Evolutionary conservation across 2,113 vertebrate genomes (phyloP).

Genomic region (Notechis scutatus): DNA sequence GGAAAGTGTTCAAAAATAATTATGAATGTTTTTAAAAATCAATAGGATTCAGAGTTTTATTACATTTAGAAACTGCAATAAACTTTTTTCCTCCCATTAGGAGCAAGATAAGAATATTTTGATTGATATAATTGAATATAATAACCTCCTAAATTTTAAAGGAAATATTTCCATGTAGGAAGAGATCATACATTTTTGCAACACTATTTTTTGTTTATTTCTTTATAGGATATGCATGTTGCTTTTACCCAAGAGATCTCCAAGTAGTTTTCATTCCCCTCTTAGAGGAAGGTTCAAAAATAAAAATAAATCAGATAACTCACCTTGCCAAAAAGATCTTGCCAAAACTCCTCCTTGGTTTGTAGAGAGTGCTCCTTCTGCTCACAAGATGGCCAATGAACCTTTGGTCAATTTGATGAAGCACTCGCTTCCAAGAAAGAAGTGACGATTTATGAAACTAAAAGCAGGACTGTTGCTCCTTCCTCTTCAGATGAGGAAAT

Average conservation of each 20-base stretch:
- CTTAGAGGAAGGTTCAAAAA: not conserved
- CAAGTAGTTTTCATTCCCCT: not conserved
- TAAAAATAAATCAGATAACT: not conserved
- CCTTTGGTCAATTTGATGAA: not conserved
- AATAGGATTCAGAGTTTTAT: conserved; percentile 15
- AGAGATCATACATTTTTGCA: not conserved
- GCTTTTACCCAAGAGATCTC: not conserved
- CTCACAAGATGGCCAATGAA: not conserved
- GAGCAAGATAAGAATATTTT: not conserved
- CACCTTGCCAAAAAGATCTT: not conserved
- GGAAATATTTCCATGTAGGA: not conserved
- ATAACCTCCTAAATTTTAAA: not conserved
- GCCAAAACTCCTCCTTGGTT: not conserved
- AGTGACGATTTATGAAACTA: not conserved
- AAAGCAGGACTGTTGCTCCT: not conserved
- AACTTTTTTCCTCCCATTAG: not conserved
- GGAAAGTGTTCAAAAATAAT: conserved; percentile 31
- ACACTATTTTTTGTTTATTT: not conserved
- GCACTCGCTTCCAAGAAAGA: not conserved
- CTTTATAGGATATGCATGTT: not conserved
- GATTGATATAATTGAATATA: not conserved
- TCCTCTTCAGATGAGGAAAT: not conserved
- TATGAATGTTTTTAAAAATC: conserved; percentile 41
- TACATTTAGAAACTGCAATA: not conserved
- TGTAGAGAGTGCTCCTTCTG: not conserved